phyloP scores from a whole-genome alignment of 2,888 invertebrate genomes.

The Hirtodrosophila duncani region DNA sequence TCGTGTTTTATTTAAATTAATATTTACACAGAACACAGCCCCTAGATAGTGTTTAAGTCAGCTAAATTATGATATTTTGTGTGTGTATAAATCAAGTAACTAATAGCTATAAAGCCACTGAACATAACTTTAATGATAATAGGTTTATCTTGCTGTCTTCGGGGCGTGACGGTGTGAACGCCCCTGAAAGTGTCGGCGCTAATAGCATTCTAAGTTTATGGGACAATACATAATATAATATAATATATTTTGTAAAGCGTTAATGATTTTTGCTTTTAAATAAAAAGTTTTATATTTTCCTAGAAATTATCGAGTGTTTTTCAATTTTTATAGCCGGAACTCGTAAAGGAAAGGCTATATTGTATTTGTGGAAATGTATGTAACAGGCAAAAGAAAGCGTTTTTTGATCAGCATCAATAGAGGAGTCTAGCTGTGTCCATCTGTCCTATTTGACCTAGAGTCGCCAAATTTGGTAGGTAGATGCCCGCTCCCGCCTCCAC shows the following conservation, averaged over 20 bases:
- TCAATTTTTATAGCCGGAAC: no score
- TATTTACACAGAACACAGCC: slow-evolving; percentile 14
- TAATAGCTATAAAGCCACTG: slow-evolving; percentile 33
- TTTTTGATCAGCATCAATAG: no score
- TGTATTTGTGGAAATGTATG: no score
- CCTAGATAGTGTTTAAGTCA: slow-evolving; percentile 9
- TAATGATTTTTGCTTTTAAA: slow-evolving; percentile 54
- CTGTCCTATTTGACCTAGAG: no score
- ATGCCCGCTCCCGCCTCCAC: no score
- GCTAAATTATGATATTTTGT: slow-evolving; percentile 21
- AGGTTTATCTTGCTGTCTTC: no score
- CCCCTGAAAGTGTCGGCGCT: slow-evolving; percentile 23
- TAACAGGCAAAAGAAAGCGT: no score
- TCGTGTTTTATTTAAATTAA: slow-evolving; percentile 45
- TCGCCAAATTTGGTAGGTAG: no score
- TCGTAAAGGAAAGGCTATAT: no score
- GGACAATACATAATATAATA: no score
- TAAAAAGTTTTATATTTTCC: slow-evolving; percentile 65
- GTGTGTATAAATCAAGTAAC: slow-evolving; percentile 29
- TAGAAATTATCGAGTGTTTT: slow-evolving; percentile 34
- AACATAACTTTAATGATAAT: slow-evolving; percentile 36
- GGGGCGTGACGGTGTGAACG: slow-evolving; percentile 23
- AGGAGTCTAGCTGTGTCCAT: no score
- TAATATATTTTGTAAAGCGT: slow-evolving; percentile 51
- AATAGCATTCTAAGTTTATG: slow-evolving; percentile 28